Conservation (phyloP, 2,113 vertebrate species). For the Silurus asotus region DNA sequence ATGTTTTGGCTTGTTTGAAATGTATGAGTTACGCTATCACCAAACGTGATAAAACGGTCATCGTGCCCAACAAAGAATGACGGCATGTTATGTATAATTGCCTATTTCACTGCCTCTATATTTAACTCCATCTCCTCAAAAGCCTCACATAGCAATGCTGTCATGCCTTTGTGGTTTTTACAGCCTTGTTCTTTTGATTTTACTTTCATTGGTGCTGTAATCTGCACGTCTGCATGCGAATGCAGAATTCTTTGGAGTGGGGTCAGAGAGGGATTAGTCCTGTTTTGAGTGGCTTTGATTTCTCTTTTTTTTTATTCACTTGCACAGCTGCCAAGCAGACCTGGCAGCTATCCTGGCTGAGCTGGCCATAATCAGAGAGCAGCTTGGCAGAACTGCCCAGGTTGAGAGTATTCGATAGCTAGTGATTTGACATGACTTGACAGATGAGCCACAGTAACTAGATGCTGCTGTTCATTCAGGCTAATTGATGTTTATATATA, state of each 20-base stretch:
- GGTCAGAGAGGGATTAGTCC: constrained; percentile 23
- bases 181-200: constrained; percentile 15
- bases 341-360: constrained; percentile 2
- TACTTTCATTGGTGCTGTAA: not conserved
- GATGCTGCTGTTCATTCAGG: not conserved
- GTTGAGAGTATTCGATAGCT: constrained; percentile 18
- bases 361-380: constrained; percentile 13
- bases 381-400: constrained; percentile 16
- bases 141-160: not conserved
- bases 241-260: constrained; percentile 1
- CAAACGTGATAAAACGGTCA: not conserved
- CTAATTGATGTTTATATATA: not conserved
- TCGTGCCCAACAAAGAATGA: not conserved
- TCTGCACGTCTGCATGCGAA: constrained; percentile 8
- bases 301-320: constrained; percentile 11
- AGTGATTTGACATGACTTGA: constrained; percentile 24
- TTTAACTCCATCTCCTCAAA: not conserved
- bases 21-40: not conserved
- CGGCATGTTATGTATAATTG: constrained; percentile 5
- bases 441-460: constrained; percentile 8
- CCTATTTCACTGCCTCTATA: not conserved
- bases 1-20: not conserved
- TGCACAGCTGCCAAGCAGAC: constrained; percentile 23
- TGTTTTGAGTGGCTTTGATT: constrained; percentile 26
- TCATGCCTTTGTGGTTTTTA: constrained; percentile 5